Evolutionary conservation across 2,888 invertebrate species (phyloP), one percentile per base, ranked within the genome.

Genomic region (Saturnia japonica): DNA sequence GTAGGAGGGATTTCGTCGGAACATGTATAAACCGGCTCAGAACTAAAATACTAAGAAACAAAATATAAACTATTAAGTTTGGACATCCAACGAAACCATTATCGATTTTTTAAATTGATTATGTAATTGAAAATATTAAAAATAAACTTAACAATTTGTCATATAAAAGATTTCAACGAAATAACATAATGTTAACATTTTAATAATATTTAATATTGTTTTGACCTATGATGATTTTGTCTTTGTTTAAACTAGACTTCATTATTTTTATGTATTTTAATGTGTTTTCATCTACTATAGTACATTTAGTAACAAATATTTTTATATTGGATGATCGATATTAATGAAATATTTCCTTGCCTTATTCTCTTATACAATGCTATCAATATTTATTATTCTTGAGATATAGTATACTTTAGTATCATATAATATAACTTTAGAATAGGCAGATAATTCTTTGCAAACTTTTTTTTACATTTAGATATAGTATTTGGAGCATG

Each of bases 161-260:
- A 60, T 60, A 60, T 60, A 60, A 60, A 60, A 60, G 28, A 60
- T 28, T 60, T 60, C 57, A 60, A 60, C 28, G 57, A 60, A 60
- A 28, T 60, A 60, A 60, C 14, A 14, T 14, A 60, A 12, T 28
- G 11, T 4, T 54, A 54, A 22, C 54, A 54, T 54, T 22, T 22
- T 22, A 4, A 14, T 14, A 16, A 60, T 14, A 28, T 60, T 11
- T 14, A 12, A 25, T 54, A 54, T 54, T 28, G 9, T 28, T 12
- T 60, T 28, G 57, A 60, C 28, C 22, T 51, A 54, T 22, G 7
- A n/a, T 54, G 8, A 25, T 12, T 28, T 28, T 25, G 12, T 60
- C 12, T 60, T 60, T 60, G 14, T 28, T 19, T 28, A 60, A 60
- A 28, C 14, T 28, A 60, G 1, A 14, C 14, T 28, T 60, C 1